These are phyloP conservation scores for Pelusios castaneus DNA, from an alignment of 2,113 vertebrate species.

Conservation along the genomic window DNA sequence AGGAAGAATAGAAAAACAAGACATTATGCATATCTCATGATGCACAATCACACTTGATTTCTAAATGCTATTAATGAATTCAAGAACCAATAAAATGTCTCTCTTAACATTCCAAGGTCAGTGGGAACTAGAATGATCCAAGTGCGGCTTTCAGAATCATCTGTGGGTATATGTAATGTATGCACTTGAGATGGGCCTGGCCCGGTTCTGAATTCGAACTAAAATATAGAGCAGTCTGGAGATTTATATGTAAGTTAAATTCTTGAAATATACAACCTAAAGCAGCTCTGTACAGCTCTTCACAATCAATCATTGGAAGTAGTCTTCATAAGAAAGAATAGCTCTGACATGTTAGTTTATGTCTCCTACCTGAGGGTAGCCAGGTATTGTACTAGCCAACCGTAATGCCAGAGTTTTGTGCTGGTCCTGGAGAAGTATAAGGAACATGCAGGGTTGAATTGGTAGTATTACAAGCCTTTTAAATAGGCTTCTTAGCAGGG, in stretches of 20 bases:
- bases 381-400: neutral
- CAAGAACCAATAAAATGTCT: neutral
- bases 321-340: neutral
- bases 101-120: neutral
- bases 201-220: neutral
- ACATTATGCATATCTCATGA: neutral
- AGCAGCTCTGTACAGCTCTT: neutral
- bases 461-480: neutral
- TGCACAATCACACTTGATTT: neutral
- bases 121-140: neutral
- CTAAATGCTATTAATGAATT: neutral
- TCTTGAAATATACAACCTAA: neutral
- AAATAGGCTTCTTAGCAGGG: neutral
- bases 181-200: neutral
- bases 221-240: neutral
- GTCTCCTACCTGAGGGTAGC: accelerated
- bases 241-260: neutral
- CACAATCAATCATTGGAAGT: neutral
- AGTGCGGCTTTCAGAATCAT: neutral
- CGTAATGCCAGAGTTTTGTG: neutral
- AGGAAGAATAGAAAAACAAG: neutral
- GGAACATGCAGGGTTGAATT: accelerated
- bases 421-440: accelerated
- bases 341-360: neutral
- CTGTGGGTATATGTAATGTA: neutral